Base-by-base conservation (phyloP, 2,113 vertebrate genomes). In the Oenanthe melanoleuca region DNA sequence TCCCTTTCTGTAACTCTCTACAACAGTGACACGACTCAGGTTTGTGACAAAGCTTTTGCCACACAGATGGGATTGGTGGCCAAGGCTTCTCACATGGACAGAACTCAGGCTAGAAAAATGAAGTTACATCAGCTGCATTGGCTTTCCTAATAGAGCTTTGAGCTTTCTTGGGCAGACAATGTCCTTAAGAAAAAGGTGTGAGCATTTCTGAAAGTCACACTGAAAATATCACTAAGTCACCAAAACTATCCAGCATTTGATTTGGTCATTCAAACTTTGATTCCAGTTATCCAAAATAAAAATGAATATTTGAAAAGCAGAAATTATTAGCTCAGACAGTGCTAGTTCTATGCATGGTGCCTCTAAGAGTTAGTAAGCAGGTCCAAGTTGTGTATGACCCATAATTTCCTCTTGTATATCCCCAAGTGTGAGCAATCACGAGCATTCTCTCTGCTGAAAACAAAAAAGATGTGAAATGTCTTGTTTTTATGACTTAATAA, bases 1-100 rank as follows among this genome's bases (percentile, higher is more conserved):
- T 98, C 99, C 37, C 98, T 99, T 13, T 98, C 98, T 23, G 89
- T 99, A 88, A 97, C 98, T 79, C 98, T 99, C 59, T 99, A 98
- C 97, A 98, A 93, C n/a, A 97, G 95, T 16, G 97, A 98, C 33
- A 57, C 8, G 2, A 89, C 92, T 88, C 97, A 99, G 99, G 99
- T 99, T 72, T 79, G 97, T 97, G 45, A 34, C 88, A 28, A 50
- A 78, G 38, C 55, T 92, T 50, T 80, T 80, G 22, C 26, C 14
- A 2, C 61, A 14, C 14, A 6, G 9, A 5, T 31, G 64, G 34
- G 20, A 4, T 52, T 50, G 63, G 50, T 28, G 45, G 25, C 10
- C 49, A 69, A 7, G 20, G 6, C 24, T 86, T 85, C 80, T 95
- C 29, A 28, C 4, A 1, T 8, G 20, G 26, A 5, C 6, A n/a